A percentile compares a stretch with the other conserved stretches of the same genome.
phyloP scores from a whole-genome alignment of 1,140 invertebrate species.

The Drosophila bifasciata region DNA sequence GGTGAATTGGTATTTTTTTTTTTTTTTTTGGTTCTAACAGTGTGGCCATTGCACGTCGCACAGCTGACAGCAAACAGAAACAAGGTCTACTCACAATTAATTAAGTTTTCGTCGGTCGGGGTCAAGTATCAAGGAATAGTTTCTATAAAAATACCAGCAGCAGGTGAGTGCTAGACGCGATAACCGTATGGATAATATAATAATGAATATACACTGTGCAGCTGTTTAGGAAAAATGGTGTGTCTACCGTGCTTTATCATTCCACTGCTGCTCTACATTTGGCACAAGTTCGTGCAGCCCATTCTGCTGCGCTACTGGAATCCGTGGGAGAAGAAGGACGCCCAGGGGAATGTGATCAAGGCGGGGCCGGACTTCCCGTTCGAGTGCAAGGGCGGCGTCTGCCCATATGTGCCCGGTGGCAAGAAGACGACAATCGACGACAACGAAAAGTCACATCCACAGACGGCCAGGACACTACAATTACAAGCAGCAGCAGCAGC shows the following conservation, averaged over 20 bases:
- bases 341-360: conserved; percentile 85
- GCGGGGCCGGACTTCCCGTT: conserved; percentile 86
- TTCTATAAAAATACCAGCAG: neutral
- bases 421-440: conserved; percentile 25
- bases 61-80: too few species aligned
- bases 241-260: conserved; percentile 92
- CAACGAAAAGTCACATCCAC: neutral
- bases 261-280: conserved; percentile 89
- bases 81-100: too few species aligned
- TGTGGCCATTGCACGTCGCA: too few species aligned
- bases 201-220: too few species aligned
- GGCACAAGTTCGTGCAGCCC: conserved; percentile 91
- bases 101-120: too few species aligned
- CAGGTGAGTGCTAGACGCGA: neutral
- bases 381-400: conserved; percentile 85
- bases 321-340: conserved; percentile 88
- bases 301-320: conserved; percentile 89
- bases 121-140: too few species aligned
- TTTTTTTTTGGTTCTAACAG: too few species aligned
- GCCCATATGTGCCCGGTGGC: conserved; percentile 67
- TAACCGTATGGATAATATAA: too few species aligned
- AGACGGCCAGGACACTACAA: neutral
- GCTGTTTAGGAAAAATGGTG: conserved; percentile 86
- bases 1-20: too few species aligned
- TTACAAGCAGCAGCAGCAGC: neutral